phyloP scores from a whole-genome alignment of 2,797 vertebrate species.

The Siniperca scherzeri region DNA sequence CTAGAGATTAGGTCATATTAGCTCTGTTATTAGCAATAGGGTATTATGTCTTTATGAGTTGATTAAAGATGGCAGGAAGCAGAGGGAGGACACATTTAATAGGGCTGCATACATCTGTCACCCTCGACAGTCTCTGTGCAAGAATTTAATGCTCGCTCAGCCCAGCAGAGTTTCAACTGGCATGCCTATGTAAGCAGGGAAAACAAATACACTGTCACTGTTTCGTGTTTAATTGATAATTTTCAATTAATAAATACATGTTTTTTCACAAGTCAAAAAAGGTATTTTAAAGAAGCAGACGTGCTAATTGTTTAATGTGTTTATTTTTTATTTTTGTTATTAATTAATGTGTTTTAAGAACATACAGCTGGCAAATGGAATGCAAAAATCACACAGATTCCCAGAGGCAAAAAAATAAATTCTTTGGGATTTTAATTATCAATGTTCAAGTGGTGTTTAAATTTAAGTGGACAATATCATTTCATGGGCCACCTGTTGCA shows the following conservation, averaged over 20 bases:
- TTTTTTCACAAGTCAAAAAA: not conserved
- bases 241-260: not conserved
- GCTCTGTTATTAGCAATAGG: conserved; percentile 61
- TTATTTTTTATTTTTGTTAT: not conserved
- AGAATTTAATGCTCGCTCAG: conserved; percentile 29
- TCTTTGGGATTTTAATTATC: not conserved
- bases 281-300: not conserved
- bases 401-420: not conserved
- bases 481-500: not conserved
- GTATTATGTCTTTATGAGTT: conserved; percentile 70
- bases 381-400: not conserved
- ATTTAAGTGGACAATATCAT: not conserved
- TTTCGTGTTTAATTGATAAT: not conserved
- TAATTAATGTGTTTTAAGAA: not conserved
- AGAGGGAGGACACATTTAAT: conserved; percentile 47
- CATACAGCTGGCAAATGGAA: not conserved
- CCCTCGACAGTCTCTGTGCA: conserved; percentile 36
- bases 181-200: conserved; percentile 30
- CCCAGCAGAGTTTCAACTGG: conserved; percentile 17
- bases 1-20: conserved; percentile 78
- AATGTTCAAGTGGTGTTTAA: not conserved
- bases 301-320: not conserved
- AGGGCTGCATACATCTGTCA: conserved; percentile 59
- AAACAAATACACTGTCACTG: not conserved
- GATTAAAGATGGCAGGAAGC: conserved; percentile 68